Evolutionary conservation across 2,113 vertebrate genomes (phyloP), one percentile per base, ranked within the genome.

Genomic region (Calidris pygmaea): DNA sequence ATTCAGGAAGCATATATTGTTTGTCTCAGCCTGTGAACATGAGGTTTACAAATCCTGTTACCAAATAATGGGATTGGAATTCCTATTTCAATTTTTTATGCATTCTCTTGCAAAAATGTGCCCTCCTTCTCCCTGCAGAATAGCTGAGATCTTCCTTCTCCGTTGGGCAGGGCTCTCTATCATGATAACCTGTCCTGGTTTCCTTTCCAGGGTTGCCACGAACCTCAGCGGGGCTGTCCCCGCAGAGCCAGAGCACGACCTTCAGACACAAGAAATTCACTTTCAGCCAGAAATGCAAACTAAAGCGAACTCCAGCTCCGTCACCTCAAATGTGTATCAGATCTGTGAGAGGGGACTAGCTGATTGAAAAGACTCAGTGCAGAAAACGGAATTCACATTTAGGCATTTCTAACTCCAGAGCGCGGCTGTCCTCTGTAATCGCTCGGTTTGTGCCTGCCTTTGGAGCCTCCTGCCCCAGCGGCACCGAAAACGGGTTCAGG

Each of bases 41-140:
- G 75, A 81, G 68, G 94, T 96, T 95, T 91, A 89, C 91, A 97
- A 97, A 98, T 97, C 94, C 84, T 94, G 83, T 98, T 97, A 98
- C 94, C 59, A 95, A 97, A 96, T 97, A 98, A 98, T 97, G 93
- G 92, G 71, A 97, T 97, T 96, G 92, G 77, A 82, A 82, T 96
- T 98, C 88, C 93, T 94, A 67, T 83, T 97, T 89, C 63, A 81
- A 48, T 91, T 95, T 90, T 91, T 93, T 78, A 82, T 73, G 63
- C 92, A 87, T 95, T 63, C 48, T 85, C 67, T 92, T 93, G 93
- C 77, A 95, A 92, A 94, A 94, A 62, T 4, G 22, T 70, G 87
- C 59, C 67, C 55, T 87, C 39, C 52, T 95, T 63, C 78, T 93
- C 43, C 19, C 53, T 93, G 18, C 32, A 68, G 66, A 87, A 52